Evolutionary conservation across 1,140 invertebrate genomes (phyloP).

Genomic region (Thaumetopoea pityocampa): DNA sequence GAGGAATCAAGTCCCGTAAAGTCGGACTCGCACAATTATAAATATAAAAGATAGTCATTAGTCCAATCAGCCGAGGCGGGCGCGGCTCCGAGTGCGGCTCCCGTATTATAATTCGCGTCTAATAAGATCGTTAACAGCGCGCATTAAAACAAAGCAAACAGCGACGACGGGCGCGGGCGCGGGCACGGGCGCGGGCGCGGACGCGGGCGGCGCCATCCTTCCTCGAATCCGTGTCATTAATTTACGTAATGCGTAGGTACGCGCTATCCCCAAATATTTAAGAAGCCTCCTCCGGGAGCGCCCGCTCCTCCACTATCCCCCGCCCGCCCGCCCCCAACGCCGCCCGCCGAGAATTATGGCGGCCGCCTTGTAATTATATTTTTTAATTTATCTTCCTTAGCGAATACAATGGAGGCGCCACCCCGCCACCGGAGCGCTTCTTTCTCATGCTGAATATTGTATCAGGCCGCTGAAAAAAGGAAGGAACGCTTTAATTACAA

Average conservation of each 20-base stretch:
- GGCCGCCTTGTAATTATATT: conserved; percentile 78
- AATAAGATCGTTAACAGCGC: conserved; percentile 73
- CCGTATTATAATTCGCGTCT: conserved; percentile 66
- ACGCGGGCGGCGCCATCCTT: conserved; percentile 72
- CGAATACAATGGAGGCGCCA: conserved; percentile 75
- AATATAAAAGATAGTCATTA: conserved; percentile 63
- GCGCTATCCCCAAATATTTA: conserved; percentile 76
- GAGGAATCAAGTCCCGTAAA: conserved; percentile 42
- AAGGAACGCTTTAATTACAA: conserved; percentile 76
- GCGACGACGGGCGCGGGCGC: conserved; percentile 28
- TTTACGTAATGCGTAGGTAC: conserved; percentile 76
- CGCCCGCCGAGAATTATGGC: conserved; percentile 76
- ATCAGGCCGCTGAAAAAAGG: conserved; percentile 74
- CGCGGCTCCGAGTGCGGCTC: conserved; percentile 25
- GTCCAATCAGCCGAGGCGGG: conserved; percentile 51
- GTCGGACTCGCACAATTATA: conserved; percentile 60
- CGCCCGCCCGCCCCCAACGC: conserved; percentile 41
- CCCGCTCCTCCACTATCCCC: conserved; percentile 68
- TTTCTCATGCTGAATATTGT: conserved; percentile 75
- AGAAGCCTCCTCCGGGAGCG: conserved; percentile 74
- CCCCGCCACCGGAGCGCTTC: conserved; percentile 69
- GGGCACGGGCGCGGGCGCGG: conserved; percentile 48
- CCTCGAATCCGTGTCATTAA: conserved; percentile 76
- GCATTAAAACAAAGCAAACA: conserved; percentile 75
- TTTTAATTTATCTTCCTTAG: conserved; percentile 79